phyloP scores from a whole-genome alignment of 2,113 vertebrate genomes.

The Ptilonorhynchus violaceus region DNA sequence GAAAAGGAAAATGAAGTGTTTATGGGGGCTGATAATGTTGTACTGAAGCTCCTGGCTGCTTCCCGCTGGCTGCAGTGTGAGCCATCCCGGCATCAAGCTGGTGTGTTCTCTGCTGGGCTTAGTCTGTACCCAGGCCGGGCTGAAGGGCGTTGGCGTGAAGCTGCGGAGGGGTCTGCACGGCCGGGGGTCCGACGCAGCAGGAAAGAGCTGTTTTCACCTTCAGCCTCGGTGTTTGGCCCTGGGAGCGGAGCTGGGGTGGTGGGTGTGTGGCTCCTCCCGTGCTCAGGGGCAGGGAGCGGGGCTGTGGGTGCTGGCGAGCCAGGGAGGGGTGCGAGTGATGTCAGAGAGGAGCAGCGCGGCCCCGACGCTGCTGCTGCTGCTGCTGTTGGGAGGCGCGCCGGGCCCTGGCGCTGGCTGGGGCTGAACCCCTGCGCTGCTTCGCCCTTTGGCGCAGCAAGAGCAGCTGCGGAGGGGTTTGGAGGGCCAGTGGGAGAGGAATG shows the following conservation, averaged over 20 bases:
- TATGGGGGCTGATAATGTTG: neutral
- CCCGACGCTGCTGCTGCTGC: neutral
- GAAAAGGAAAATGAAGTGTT: neutral
- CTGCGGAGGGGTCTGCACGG: rapidly evolving
- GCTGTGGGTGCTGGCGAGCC: neutral
- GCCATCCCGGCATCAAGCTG: neutral
- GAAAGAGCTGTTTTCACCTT: neutral
- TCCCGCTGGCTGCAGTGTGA: neutral
- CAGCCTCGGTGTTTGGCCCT: neutral
- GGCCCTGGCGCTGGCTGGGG: neutral
- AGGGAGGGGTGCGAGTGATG: neutral
- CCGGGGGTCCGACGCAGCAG: rapidly evolving
- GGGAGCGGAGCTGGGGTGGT: neutral
- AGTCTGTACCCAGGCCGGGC: neutral
- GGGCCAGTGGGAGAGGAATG: neutral
- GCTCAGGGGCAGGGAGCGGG: neutral
- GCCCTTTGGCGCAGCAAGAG: neutral
- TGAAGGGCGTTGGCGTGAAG: neutral
- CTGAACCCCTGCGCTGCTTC: neutral
- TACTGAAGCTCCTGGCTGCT: neutral
- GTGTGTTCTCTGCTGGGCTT: neutral
- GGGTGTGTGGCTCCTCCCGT: neutral
- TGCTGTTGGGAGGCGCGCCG: neutral
- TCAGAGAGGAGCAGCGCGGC: neutral
- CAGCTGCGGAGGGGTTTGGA: neutral